Base-by-base conservation (phyloP, 2,888 invertebrate genomes). In the Gnatocerus cornutus region DNA sequence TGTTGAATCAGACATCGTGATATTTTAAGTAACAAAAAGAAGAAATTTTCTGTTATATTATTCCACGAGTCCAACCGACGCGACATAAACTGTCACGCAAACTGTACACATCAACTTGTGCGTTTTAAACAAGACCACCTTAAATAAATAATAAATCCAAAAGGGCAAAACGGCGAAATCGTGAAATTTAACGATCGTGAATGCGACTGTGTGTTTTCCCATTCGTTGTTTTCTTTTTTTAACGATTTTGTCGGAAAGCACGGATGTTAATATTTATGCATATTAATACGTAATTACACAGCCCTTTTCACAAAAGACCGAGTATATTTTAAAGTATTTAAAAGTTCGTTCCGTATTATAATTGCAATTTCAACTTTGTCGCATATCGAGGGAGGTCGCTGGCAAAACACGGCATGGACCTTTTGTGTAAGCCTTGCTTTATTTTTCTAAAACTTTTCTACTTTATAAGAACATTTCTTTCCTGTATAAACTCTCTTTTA, bases 391-490 rank as follows among this genome's bases (percentile, higher is more conserved):
- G 52, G 29, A 8, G 55, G 58, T 45, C 13, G 43, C 29, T 21
- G 41, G 59, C 43, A 43, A 65, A 64, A 41, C 50, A 48, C 58
- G 64, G 65, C 68, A 70, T 71, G 66, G 74, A 77, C 74, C 76
- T 76, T 79, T 78, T 78, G 73, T 78, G 74, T 75, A 73, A 74
- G 75, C 67, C 71, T 77, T 76, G 77, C 76, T 79, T 77, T 79
- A 79, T 80, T 80, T 80, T 80, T 79, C 78, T 77, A 74, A 77
- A 81, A 81, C 77, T 81, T 81, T 80, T 74, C 78, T 76, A 79
- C 80, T 79, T 81, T 80, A 76, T 75, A 80, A 78, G 79, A 79
- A 80, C 78, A 80, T 80, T 80, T 81, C 81, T 78, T 80, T 81
- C 80, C 75, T 78, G 79, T 77, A 80, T 78, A 79, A 81, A 81